A percentile compares a stretch with the other conserved stretches of the same genome.
Conservation (phyloP, 2,113 vertebrate genomes). For the Martes martes region DNA sequence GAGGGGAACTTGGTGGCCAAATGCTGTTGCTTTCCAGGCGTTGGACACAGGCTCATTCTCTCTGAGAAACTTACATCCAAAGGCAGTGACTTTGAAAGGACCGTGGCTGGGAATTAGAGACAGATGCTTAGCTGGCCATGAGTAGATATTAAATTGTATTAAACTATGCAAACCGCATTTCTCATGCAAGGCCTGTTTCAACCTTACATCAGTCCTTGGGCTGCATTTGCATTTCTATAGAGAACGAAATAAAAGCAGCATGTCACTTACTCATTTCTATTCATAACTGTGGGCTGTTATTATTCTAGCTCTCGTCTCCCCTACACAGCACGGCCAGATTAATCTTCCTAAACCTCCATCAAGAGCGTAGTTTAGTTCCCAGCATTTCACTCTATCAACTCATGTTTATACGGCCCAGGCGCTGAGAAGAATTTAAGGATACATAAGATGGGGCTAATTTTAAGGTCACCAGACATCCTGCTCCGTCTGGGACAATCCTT, state of each 20-base stretch:
- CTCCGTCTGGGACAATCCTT: background rate
- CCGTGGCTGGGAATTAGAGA: conserved; percentile 67
- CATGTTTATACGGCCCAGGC: background rate
- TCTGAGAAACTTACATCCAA: conserved; percentile 48
- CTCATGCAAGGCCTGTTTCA: conserved; percentile 70
- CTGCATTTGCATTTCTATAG: conserved; percentile 75
- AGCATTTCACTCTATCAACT: background rate
- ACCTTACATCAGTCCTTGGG: conserved; percentile 65
- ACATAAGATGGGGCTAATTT: background rate
- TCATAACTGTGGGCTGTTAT: conserved; percentile 63
- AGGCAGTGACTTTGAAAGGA: conserved; percentile 70
- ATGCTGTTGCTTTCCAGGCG: conserved; percentile 8
- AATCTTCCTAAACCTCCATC: background rate
- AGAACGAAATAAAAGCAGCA: conserved; percentile 64
- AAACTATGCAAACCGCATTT: conserved; percentile 67
- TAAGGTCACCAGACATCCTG: background rate
- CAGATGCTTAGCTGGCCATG: conserved; percentile 71
- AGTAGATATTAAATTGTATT: conserved; percentile 72
- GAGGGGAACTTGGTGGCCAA: conserved; percentile 41
- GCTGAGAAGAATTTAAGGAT: background rate
- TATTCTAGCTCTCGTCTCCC: conserved; percentile 17
- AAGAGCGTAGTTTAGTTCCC: background rate
- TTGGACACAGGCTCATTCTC: conserved; percentile 39
- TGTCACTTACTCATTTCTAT: conserved; percentile 71
- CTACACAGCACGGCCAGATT: background rate